Base-by-base conservation (phyloP, 2,113 vertebrate species). In the Sylvilagus bachmani region DNA sequence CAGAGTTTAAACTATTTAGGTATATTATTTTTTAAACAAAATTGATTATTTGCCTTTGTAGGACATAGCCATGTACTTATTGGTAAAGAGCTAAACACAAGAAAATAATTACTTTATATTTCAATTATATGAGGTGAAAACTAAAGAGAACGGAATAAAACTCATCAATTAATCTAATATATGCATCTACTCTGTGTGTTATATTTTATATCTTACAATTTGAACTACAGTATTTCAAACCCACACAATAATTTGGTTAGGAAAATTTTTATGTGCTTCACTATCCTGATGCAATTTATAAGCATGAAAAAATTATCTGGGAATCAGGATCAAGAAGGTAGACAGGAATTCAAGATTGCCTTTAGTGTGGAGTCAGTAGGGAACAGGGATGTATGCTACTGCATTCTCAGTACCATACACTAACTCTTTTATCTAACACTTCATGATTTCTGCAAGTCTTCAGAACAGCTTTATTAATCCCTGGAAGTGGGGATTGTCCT, bases 11-110 rank as follows among this genome's bases (percentile, higher is more conserved):
- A 62, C 31, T 31, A 2, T 53, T 36, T 2, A 86, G 55, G 31
- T 44, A 86, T 22, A 82, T 70, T 81, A 81, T 73, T 95, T 84
- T 51, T 67, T 95, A 27, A 69, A 58, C 14, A 91, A 95, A 92
- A 64, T 6, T 58, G 14, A 88, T 82, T 90, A 70, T 66, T 67
- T 19, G 73, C 55, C 77, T 58, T 94, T 70, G n/a, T 67, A 74
- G 78, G 31, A 81, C 4, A 80, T 2, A 77, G 19, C 22, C 36
- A 91, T 71, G 10, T 22, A 73, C 58, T 58, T 91, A 25, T 66
- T 70, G 84, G 78, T 74, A 74, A 94, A 92, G n/a, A 87, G 21
- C 13, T 77, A 79, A 92, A 71, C 21, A 53, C 61, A 61, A 84
- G 22, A 10, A 89, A 91, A 93, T 2, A 78, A 27, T 44, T 91